These are phyloP conservation scores for Aphelinus atriplicis DNA, from an alignment of 1,140 invertebrate species.

Conservation along the genomic window DNA sequence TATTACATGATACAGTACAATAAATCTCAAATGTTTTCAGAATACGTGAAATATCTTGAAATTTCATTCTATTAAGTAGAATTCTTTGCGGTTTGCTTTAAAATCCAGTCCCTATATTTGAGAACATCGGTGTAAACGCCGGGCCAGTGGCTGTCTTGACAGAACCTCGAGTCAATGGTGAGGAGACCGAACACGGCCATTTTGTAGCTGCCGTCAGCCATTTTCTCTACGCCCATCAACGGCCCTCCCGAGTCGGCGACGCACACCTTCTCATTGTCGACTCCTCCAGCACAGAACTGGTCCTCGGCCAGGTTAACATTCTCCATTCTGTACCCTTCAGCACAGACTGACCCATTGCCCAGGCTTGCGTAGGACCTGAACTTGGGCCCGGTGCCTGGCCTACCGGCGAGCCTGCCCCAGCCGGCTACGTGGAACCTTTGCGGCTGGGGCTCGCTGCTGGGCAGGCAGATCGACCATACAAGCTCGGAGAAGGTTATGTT, in stretches of 20 bases:
- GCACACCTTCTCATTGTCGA: constrained; percentile 64
- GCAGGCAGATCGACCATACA: constrained; percentile 26
- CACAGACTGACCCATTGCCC: neutral
- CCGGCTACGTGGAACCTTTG: constrained; percentile 23
- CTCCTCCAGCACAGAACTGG: constrained; percentile 64
- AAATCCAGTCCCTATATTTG: constrained; percentile 17
- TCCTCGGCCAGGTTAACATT: neutral
- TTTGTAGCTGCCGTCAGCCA: constrained; percentile 13
- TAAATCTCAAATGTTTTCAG: too few relatives aligned
- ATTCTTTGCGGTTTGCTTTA: too few relatives aligned
- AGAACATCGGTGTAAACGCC: constrained; percentile 5
- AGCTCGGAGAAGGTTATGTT: constrained; percentile 55
- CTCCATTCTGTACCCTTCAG: neutral
- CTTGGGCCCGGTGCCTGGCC: neutral
- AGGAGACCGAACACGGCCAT: constrained; percentile 21
- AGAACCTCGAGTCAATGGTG: constrained; percentile 28
- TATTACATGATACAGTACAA: too few relatives aligned
- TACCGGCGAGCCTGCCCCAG: constrained; percentile 21
- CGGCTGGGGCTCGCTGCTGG: neutral
- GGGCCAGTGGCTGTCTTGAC: constrained; percentile 5
- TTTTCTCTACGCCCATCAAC: constrained; percentile 56
- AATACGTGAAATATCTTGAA: too few relatives aligned
- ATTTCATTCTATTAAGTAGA: too few relatives aligned
- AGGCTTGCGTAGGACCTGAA: neutral
- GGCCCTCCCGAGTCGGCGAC: constrained; percentile 72